A percentile compares a stretch with the other conserved stretches of the same genome.
Conservation (phyloP, 1,140 invertebrate genomes). For the Bombus superbus region DNA sequence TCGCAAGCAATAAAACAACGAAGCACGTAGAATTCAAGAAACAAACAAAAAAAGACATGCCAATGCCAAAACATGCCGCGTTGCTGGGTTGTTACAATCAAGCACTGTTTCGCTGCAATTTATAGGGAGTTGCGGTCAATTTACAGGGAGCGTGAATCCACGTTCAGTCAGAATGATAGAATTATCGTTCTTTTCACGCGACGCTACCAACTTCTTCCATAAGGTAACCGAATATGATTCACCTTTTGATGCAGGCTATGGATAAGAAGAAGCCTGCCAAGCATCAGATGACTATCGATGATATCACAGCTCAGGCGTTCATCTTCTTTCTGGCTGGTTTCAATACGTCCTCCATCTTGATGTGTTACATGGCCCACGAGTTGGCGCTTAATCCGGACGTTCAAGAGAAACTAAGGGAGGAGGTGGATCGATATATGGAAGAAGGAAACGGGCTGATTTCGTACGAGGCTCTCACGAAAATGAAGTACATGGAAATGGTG, state of each 20-base stretch:
- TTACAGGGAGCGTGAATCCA: not conserved
- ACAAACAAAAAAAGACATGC: too few species aligned
- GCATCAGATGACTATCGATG: constrained; percentile 80
- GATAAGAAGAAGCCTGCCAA: not conserved
- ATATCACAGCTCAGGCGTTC: constrained; percentile 82
- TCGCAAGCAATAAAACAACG: too few species aligned
- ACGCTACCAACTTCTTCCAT: constrained; percentile 12
- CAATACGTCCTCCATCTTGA: constrained; percentile 84
- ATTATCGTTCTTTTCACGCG: not conserved
- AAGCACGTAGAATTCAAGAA: too few species aligned
- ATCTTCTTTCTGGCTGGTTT: constrained; percentile 86
- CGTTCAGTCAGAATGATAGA: not conserved
- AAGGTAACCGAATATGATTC: constrained; percentile 43
- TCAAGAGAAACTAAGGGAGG: constrained; percentile 84
- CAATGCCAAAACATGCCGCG: too few species aligned
- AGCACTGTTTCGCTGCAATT: too few species aligned
- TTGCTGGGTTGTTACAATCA: too few species aligned
- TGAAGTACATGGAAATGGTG: constrained; percentile 74
- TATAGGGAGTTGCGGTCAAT: too few species aligned
- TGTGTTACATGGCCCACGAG: constrained; percentile 83
- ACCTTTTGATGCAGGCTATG: constrained; percentile 73
- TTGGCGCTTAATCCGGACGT: constrained; percentile 84
- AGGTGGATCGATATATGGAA: constrained; percentile 74
- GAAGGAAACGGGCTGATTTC: constrained; percentile 43
- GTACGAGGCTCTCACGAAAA: constrained; percentile 65